Percentiles rank a stretch among this genome's conserved stretches.
Evolutionary conservation across 2,797 vertebrate genomes (phyloP).

Genomic region (Xyrichtys novacula): DNA sequence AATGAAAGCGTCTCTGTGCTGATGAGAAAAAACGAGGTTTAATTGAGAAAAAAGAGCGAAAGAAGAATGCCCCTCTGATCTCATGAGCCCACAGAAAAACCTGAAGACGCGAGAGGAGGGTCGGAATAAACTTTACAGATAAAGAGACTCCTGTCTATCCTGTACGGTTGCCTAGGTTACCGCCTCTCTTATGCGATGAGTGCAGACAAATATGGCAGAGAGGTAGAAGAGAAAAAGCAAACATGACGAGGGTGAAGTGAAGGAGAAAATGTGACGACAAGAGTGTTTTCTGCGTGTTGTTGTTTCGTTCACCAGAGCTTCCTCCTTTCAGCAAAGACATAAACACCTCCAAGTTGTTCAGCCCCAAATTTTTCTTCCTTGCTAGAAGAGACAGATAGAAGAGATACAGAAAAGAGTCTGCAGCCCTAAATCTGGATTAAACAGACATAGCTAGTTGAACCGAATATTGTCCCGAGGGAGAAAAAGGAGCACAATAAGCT

Average conservation of each 20-base stretch:
- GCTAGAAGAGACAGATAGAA: too few species aligned
- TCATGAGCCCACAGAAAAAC: constrained; percentile 18
- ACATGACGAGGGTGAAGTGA: constrained; percentile 22
- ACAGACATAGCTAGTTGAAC: constrained; percentile 32
- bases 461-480: constrained; percentile 29
- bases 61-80: constrained; percentile 32
- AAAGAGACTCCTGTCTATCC: constrained; percentile 52
- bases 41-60: constrained; percentile 23
- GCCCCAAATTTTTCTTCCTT: too few species aligned
- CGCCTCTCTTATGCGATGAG: constrained; percentile 47
- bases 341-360: too few species aligned
- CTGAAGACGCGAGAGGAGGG: constrained; percentile 25
- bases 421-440: constrained; percentile 30
- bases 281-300: neutral
- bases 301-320: constrained; percentile 3
- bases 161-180: constrained; percentile 77
- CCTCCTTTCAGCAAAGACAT: neutral
- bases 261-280: constrained; percentile 9
- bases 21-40: constrained; percentile 63
- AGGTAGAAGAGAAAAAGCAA: constrained; percentile 36
- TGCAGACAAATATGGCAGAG: constrained; percentile 41
- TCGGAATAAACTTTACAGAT: constrained; percentile 51
- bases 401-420: neutral
- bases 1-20: constrained; percentile 51
- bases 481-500: constrained; percentile 60